Evolutionary conservation across 2,888 invertebrate species (phyloP).

Genomic region (Oxycera nigricornis): DNA sequence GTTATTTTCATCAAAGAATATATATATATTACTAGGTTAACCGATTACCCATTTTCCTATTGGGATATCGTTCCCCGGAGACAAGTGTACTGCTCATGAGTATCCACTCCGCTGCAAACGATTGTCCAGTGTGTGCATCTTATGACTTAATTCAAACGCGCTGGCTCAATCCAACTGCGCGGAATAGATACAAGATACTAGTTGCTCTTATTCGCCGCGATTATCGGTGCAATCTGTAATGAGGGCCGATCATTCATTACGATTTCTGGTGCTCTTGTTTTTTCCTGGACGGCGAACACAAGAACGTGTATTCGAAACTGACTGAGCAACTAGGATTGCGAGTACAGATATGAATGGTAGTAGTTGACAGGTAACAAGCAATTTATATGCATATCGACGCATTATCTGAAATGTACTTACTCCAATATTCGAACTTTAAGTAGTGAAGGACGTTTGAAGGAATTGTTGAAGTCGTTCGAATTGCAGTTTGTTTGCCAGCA

Average conservation of each 20-base stretch:
- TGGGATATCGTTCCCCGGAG: background rate
- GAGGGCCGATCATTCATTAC: conserved; percentile 41
- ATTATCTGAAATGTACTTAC: conserved; percentile 6
- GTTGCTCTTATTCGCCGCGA: conserved; percentile 30
- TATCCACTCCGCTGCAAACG: background rate
- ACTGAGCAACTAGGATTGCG: background rate
- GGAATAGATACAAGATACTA: background rate
- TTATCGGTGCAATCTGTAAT: conserved; percentile 39
- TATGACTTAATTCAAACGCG: conserved; percentile 35
- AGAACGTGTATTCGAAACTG: background rate
- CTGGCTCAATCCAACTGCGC: background rate
- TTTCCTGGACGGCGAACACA: conserved; percentile 3
- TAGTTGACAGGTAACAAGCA: conserved; percentile 34
- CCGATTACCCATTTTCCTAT: too few relatives aligned
- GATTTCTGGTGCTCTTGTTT: conserved; percentile 35
- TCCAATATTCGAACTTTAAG: background rate
- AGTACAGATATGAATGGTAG: background rate
- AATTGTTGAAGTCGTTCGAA: background rate
- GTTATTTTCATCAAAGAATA: too few relatives aligned
- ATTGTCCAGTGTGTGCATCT: background rate
- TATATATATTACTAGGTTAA: too few relatives aligned
- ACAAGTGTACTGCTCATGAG: background rate
- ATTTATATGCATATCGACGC: conserved; percentile 16
- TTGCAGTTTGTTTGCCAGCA: background rate
- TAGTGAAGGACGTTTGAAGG: conserved; percentile 15